Evolutionary conservation across 2,888 invertebrate species (phyloP).

Genomic region (Oscheius sp.): DNA sequence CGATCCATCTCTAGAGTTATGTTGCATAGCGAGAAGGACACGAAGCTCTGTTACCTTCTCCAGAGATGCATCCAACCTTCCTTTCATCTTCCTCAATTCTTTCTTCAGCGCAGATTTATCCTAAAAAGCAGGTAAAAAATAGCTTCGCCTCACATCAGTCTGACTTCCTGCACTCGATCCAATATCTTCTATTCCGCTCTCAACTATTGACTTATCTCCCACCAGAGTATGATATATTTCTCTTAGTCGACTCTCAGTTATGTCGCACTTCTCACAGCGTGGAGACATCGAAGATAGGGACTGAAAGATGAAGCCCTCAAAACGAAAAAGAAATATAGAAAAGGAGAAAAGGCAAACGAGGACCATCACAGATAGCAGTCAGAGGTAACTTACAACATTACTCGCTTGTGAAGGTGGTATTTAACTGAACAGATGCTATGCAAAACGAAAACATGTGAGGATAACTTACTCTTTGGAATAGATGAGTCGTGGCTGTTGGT

Average conservation of each 20-base stretch:
- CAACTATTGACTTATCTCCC: slow-evolving; percentile 35
- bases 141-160: slow-evolving; percentile 37
- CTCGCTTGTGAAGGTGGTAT: slow-evolving; percentile 22
- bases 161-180: slow-evolving; percentile 42
- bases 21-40: slow-evolving; percentile 30
- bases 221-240: slow-evolving; percentile 35
- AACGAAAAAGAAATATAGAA: not conserved
- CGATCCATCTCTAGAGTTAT: not conserved
- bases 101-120: slow-evolving; percentile 37
- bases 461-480: slow-evolving; percentile 20
- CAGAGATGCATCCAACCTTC: slow-evolving; percentile 39
- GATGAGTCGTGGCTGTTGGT: not conserved
- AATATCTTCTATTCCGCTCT: slow-evolving; percentile 44
- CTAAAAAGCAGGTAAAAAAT: slow-evolving; percentile 16
- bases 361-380: slow-evolving; percentile 24
- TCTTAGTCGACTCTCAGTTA: slow-evolving; percentile 31
- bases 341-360: slow-evolving; percentile 14
- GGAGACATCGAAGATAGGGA: slow-evolving; percentile 35
- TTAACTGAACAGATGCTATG: slow-evolving; percentile 26
- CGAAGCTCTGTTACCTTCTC: slow-evolving; percentile 40
- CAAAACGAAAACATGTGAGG: not conserved
- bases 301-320: slow-evolving; percentile 28
- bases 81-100: slow-evolving; percentile 38
- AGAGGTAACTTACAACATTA: slow-evolving; percentile 25
- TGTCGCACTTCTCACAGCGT: slow-evolving; percentile 39